A percentile compares a stretch with the other conserved stretches of the same genome.
phyloP scores from a whole-genome alignment of 2,113 vertebrate genomes.

The Scomber colias region DNA sequence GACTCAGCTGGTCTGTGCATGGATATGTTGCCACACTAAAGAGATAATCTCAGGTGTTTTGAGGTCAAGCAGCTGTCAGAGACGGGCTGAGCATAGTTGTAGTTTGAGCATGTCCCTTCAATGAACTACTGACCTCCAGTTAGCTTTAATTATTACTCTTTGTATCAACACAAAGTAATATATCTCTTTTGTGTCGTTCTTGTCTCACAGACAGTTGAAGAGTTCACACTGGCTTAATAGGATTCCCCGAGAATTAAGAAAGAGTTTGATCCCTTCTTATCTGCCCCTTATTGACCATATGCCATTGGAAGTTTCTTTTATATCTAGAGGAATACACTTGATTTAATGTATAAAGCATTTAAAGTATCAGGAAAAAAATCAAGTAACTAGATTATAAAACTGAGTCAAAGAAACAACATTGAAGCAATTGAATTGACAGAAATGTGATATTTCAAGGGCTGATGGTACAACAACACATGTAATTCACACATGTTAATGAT shows the following conservation, averaged over 20 bases:
- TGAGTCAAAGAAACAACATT: no score
- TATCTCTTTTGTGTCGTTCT: neutral
- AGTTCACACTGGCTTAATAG: neutral
- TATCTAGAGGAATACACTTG: no score
- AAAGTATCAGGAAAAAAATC: no score
- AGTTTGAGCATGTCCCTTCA: neutral
- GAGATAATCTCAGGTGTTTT: constrained; percentile 44
- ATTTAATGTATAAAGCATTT: no score
- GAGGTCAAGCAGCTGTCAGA: constrained; percentile 35
- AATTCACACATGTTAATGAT: no score
- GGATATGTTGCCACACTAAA: constrained; percentile 21
- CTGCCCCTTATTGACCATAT: neutral
- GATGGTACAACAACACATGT: no score
- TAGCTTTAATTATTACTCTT: constrained; percentile 1
- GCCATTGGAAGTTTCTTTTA: neutral
- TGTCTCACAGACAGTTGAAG: neutral
- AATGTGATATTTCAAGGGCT: no score
- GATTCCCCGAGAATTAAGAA: neutral
- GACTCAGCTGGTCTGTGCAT: constrained; percentile 42
- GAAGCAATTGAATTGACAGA: no score
- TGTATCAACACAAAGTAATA: neutral
- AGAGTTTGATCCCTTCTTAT: neutral
- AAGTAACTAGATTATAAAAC: no score
- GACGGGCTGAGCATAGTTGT: constrained; percentile 16
- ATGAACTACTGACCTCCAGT: constrained; percentile 9